Evolutionary conservation across 2,113 vertebrate species (phyloP), one percentile per base, ranked within the genome.

Genomic region (Spilogale gracilis): DNA sequence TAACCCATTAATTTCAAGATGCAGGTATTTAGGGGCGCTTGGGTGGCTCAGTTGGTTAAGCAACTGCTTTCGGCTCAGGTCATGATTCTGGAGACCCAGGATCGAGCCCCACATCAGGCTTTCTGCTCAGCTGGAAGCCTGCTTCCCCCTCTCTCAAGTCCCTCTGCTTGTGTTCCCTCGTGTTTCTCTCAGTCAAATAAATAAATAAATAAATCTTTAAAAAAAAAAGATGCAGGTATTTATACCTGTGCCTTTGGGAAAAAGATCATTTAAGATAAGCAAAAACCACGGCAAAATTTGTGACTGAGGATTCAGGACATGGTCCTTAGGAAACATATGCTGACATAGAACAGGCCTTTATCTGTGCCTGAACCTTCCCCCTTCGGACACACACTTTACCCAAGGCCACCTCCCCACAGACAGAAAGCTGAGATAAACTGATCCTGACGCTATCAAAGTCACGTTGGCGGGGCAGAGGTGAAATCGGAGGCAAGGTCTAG

Each of bases 271-370:
- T 78, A 61, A 79, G 67, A 50, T 23, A 61, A 73, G 17, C 50
- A 20, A 79, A 93, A 84, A 63, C 16, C 54, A 58, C 89, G 89
- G 50, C 48, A 74, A 95, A 93, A 50, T 52, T 52, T 85, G 78
- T 69, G 60, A 88, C 61, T 60, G 65, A 65, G 6, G 20, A 54
- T 84, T 89, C 25, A 38, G 17, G 9, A 25, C 20, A 50, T 48
- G n/a, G 45, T 43, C 48, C 52, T 74, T 45, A 69, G 7, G 54
- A 88, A 84, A 43, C 20, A 50, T 3, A 52, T 25, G 63, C 32
- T 61, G 63, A 84, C 52, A 65, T 27, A 32, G 61, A 45, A 43
- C 2, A 30, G 48, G 27, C 14, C 82, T 80, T 60, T 25, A 92
- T 54, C 58, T 94, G 65, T 10, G 25, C 10, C 58, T 43, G 21